phyloP scores from a whole-genome alignment of 2,888 invertebrate species.

The Achlya flavicornis region DNA sequence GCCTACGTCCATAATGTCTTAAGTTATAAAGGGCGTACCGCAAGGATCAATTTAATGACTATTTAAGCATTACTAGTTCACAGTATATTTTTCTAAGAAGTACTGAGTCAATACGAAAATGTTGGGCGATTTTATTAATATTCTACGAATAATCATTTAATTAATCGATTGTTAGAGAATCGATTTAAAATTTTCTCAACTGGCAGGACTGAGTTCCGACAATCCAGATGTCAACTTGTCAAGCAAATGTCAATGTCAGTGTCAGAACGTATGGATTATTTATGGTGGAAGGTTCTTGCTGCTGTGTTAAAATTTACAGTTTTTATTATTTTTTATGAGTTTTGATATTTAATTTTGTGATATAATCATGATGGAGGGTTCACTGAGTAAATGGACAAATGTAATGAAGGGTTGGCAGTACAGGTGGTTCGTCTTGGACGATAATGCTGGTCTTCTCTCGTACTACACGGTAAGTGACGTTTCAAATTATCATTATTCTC shows the following conservation, averaged over 20 bases:
- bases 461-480: conserved; percentile 97
- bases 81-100: too few species aligned
- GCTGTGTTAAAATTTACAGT: conserved; percentile 71
- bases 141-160: too few species aligned
- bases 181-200: conserved; percentile 28
- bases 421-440: conserved; percentile 99
- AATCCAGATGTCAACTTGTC: conserved; percentile 65
- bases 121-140: too few species aligned
- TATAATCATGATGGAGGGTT: conserved; percentile 92
- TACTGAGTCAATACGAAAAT: too few species aligned
- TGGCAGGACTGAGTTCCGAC: conserved; percentile 43
- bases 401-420: conserved; percentile 99
- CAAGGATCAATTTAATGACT: too few species aligned
- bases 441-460: conserved; percentile 96
- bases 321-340: conserved; percentile 68
- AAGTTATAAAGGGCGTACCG: too few species aligned
- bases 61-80: too few species aligned
- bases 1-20: too few species aligned
- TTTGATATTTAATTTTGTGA: conserved; percentile 62
- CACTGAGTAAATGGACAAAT: conserved; percentile 98
- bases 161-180: not conserved
- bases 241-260: conserved; percentile 61
- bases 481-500: conserved; percentile 27
- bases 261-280: conserved; percentile 78
- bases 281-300: conserved; percentile 61